Conservation (phyloP, 2,888 invertebrate species). For the Drosophila borborema region DNA sequence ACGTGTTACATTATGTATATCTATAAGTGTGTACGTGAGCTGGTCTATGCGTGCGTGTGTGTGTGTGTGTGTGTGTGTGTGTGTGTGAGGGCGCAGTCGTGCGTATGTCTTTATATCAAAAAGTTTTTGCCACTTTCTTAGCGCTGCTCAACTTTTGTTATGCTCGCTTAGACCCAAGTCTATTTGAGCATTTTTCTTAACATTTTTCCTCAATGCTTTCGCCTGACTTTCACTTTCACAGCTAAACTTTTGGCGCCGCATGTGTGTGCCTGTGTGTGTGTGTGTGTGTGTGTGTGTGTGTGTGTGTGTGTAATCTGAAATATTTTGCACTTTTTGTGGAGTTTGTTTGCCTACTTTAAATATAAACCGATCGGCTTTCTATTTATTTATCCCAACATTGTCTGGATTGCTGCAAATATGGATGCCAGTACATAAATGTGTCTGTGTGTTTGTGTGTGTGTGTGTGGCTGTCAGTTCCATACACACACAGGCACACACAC, state of each 20-base stretch:
- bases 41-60: slow-evolving; percentile 5
- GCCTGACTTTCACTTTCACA: slow-evolving; percentile 62
- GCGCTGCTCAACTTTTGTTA: slow-evolving; percentile 76
- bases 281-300: not conserved
- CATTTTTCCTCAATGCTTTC: slow-evolving; percentile 22
- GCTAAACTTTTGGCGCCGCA: slow-evolving; percentile 28
- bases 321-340: slow-evolving; percentile 49
- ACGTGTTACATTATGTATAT: slow-evolving; percentile 54
- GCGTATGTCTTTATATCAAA: slow-evolving; percentile 78
- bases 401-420: slow-evolving; percentile 41
- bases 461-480: slow-evolving; percentile 38
- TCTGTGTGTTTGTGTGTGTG: slow-evolving; percentile 12
- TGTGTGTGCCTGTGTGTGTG: slow-evolving; percentile 9
- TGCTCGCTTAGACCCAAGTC: slow-evolving; percentile 69
- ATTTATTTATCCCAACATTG: slow-evolving; percentile 52
- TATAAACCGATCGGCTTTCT: slow-evolving; percentile 71
- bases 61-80: slow-evolving; percentile 11
- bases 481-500: slow-evolving; percentile 26
- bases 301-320: slow-evolving; percentile 30
- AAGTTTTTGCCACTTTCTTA: slow-evolving; percentile 77
- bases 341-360: slow-evolving; percentile 68
- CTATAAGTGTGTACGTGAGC: slow-evolving; percentile 23
- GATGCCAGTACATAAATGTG: slow-evolving; percentile 37
- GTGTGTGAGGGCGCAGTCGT: slow-evolving; percentile 59
- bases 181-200: slow-evolving; percentile 38